Evolutionary conservation across 2,888 invertebrate genomes (phyloP).

Genomic region (Enchytraeus crypticus): DNA sequence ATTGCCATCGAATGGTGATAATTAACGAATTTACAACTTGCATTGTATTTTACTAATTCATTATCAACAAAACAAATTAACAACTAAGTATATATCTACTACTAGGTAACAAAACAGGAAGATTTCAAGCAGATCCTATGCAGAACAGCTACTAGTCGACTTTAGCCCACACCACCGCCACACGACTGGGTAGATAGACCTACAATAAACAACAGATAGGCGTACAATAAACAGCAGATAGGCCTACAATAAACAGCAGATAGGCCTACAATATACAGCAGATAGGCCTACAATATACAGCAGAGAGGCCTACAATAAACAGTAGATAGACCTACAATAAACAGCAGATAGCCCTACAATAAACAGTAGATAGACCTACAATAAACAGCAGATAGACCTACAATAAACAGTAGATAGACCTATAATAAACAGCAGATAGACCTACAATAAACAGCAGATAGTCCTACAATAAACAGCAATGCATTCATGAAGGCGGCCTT

Average conservation of each 20-base stretch:
- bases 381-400: conserved; percentile 29
- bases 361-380: neutral
- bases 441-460: conserved; percentile 68
- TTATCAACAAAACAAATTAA: no score
- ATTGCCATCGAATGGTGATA: no score
- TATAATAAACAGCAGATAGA: no score
- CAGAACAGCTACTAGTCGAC: neutral
- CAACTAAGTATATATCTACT: no score
- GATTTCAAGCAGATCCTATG: no score
- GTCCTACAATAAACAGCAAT: conserved; percentile 54
- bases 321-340: conserved; percentile 64
- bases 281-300: neutral
- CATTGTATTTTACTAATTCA: no score
- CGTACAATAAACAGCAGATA: conserved; percentile 29
- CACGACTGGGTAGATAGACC: conserved; percentile 67
- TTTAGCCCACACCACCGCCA: conserved; percentile 60
- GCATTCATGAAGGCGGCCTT: no score
- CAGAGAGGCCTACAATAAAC: conserved; percentile 64
- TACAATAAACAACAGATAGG: conserved; percentile 48
- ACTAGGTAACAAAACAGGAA: no score
- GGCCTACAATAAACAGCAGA: conserved; percentile 28
- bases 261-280: conserved; percentile 28
- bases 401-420: conserved; percentile 28
- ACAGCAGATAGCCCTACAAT: conserved; percentile 28
- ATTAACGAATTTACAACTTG: no score